A percentile compares a stretch with the other conserved stretches of the same genome.
phyloP scores from a whole-genome alignment of 2,113 vertebrate species.

The Ascaphus truei region DNA sequence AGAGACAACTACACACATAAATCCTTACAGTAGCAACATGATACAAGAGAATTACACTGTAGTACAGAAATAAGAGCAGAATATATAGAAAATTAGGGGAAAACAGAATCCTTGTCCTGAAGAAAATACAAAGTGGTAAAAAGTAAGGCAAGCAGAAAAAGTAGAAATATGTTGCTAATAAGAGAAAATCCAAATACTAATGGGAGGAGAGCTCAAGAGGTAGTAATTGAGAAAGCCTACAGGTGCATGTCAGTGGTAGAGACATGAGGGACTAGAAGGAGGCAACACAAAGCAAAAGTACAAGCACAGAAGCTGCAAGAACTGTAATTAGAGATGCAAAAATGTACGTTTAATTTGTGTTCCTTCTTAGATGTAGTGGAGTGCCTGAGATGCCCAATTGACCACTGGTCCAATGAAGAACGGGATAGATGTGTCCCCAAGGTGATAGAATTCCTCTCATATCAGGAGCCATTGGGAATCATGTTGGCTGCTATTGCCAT shows the following conservation, averaged over 20 bases:
- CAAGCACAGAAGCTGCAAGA: no score
- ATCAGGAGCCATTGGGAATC: conserved; percentile 36
- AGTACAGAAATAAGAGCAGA: no score
- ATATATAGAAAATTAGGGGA: no score
- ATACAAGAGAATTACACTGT: no score
- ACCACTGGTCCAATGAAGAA: conserved; percentile 46
- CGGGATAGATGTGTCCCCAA: conserved; percentile 40
- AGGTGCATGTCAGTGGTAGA: not conserved
- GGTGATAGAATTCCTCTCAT: conserved; percentile 48
- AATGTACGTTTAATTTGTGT: not conserved
- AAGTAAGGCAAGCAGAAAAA: no score
- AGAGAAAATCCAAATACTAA: not conserved
- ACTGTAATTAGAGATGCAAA: no score
- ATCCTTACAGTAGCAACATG: no score
- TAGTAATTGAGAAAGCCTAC: not conserved
- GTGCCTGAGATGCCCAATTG: conserved; percentile 41
- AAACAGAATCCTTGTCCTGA: no score
- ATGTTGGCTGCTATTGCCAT: conserved; percentile 27
- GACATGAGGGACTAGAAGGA: not conserved
- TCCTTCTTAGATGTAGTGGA: conserved; percentile 42
- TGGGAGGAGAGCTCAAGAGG: not conserved
- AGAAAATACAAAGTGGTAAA: no score
- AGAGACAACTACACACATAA: no score
- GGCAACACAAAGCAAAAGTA: no score
- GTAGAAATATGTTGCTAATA: no score